Base-by-base conservation (phyloP, 2,113 vertebrate genomes). In the Theristicus caerulescens region DNA sequence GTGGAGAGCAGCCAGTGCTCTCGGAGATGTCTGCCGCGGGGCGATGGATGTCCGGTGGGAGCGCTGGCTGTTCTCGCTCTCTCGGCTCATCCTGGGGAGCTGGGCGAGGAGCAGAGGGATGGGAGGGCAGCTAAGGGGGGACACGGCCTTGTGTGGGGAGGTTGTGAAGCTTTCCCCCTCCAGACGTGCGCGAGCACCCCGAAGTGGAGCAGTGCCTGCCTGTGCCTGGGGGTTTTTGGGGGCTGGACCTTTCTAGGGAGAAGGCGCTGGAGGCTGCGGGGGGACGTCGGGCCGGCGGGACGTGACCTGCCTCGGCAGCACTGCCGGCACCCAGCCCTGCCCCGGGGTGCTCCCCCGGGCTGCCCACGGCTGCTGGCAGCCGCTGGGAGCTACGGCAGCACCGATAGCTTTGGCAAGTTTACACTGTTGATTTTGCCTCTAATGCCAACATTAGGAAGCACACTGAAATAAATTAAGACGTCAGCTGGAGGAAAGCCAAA, bases 21-120 rank as follows among this genome's bases (percentile, higher is more conserved):
- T 52, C 2, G 4, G 54, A 67, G 38, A 22, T 1, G 5, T 2
- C 73, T 73, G 65, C 58, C 0, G 0, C 0, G 14, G 65, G 51
- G 7, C 61, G 51, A 17, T 10, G 36, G 44, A 3, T 2, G 3
- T 73, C 59, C 49, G 9, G 0, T 2, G 24, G 69, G 46, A 77
- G 46, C 1, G 2, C 69, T 61, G 40, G 57, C 42, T n/a, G 18
- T 34, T 42, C 34, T 17, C 0, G 2, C 49, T 24, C 36, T 51
- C 26, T 49, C 32, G 40, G 61, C 55, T 88, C 24, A 5, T 21
- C 20, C 6, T 29, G 51, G 32, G 49, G 27, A 51, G 65, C 49
- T 88, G 80, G 16, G 46, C 34, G 61, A 82, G 81, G 46, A 66
- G 40, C 2, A 3, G 14, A 61, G 7, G 6, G 24, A 7, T n/a